Evolutionary conservation across 2,888 invertebrate genomes (phyloP).

Genomic region (Epinotia demarniana): DNA sequence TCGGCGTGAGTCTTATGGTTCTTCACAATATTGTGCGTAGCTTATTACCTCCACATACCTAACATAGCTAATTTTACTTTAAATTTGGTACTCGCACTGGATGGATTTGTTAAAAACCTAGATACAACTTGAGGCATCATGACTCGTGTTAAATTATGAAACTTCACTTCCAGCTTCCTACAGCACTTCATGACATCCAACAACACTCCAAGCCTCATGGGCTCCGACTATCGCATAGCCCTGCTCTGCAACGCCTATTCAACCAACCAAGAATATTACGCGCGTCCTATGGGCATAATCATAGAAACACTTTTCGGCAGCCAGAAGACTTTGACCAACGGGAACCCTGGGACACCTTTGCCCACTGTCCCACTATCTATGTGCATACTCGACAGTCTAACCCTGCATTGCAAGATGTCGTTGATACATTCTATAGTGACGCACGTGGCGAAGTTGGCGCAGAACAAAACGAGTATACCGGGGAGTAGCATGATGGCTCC

Average conservation of each 20-base stretch:
- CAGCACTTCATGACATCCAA: constrained; percentile 93
- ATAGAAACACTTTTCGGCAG: constrained; percentile 93
- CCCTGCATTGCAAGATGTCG: constrained; percentile 98
- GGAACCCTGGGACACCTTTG: constrained; percentile 82
- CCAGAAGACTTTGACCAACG: constrained; percentile 84
- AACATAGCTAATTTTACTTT: too few relatives aligned
- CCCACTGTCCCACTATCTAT: constrained; percentile 96
- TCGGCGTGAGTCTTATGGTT: too few relatives aligned
- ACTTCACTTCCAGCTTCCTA: constrained; percentile 86
- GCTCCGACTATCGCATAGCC: constrained; percentile 95
- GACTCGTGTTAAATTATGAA: background rate
- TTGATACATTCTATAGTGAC: constrained; percentile 92
- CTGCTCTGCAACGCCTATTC: constrained; percentile 97
- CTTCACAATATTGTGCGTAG: too few relatives aligned
- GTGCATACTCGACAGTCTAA: constrained; percentile 96
- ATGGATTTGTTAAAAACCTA: background rate
- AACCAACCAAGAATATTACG: constrained; percentile 96
- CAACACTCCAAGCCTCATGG: constrained; percentile 88
- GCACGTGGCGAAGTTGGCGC: constrained; percentile 95
- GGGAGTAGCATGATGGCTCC: constrained; percentile 89
- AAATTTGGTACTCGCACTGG: too few relatives aligned
- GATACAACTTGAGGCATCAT: background rate
- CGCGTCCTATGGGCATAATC: constrained; percentile 95
- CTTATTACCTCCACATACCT: background rate
- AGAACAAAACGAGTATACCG: constrained; percentile 92